These are phyloP conservation scores for Ostrea edulis DNA, from an alignment of 1,140 invertebrate species.

Conservation along the genomic window DNA sequence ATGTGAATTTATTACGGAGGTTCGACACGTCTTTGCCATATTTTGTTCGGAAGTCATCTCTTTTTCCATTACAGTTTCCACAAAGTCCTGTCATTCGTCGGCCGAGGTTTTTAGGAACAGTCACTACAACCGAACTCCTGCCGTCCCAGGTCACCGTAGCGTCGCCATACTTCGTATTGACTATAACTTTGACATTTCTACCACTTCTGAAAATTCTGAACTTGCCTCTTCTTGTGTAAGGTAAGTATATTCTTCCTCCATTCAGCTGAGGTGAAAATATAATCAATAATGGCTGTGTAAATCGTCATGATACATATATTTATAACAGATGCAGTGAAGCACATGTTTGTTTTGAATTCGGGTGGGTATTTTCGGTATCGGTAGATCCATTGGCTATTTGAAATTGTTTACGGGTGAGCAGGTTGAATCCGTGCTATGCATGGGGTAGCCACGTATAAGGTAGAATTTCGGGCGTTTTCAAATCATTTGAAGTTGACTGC, in stretches of 20 bases:
- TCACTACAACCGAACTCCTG: conserved; percentile 80
- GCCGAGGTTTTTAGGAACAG: conserved; percentile 88
- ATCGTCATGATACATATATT: no score
- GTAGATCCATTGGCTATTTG: no score
- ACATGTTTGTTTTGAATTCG: no score
- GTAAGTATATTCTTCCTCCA: conserved; percentile 48
- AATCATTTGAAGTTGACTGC: no score
- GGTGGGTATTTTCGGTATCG: no score
- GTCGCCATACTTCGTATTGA: background rate
- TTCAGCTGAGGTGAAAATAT: conserved; percentile 40
- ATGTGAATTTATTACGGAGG: conserved; percentile 27
- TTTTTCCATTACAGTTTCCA: conserved; percentile 88
- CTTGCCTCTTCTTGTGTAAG: conserved; percentile 51
- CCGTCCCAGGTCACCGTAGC: conserved; percentile 52
- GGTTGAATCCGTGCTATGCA: no score
- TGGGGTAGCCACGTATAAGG: no score
- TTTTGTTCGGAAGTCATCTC: conserved; percentile 77
- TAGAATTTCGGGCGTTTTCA: no score
- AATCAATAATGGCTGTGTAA: no score
- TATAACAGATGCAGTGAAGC: no score
- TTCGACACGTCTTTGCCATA: conserved; percentile 51
- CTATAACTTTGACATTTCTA: conserved; percentile 39
- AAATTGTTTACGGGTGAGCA: no score
- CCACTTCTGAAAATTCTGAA: conserved; percentile 52
- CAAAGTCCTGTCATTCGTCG: conserved; percentile 91